Conservation (phyloP, 2,113 vertebrate genomes). For the Tachysurus fulvidraco region DNA sequence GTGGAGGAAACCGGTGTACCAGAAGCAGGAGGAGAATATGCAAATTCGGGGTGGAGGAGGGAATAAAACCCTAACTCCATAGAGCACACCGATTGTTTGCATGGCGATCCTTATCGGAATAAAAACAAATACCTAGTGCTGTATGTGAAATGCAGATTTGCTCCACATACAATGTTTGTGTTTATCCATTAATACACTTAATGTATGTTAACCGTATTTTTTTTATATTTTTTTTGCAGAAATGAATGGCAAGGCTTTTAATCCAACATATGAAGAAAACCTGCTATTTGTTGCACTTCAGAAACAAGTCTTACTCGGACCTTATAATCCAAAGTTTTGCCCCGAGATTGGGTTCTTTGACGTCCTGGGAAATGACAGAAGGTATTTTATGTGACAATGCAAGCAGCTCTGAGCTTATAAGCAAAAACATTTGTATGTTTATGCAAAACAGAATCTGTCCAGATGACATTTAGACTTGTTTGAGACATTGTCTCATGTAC, state of each 20-base stretch:
- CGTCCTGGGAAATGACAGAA: slow-evolving; percentile 93
- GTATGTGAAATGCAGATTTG: too few relatives aligned
- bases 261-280: slow-evolving; percentile 97
- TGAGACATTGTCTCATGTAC: not conserved
- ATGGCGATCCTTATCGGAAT: too few relatives aligned
- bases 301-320: slow-evolving; percentile 90
- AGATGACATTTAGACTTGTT: not conserved
- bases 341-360: slow-evolving; percentile 99
- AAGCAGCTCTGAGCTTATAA: not conserved
- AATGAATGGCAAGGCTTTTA: slow-evolving; percentile 98
- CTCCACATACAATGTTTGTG: not conserved
- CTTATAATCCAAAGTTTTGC: slow-evolving; percentile 89
- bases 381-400: slow-evolving; percentile 71
- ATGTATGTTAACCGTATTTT: not conserved
- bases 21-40: not conserved
- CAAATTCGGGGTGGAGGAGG: not conserved
- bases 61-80: not conserved
- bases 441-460: not conserved
- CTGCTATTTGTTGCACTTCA: slow-evolving; percentile 91
- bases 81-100: not conserved
- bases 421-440: not conserved
- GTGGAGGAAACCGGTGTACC: not conserved
- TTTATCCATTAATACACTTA: not conserved
- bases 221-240: slow-evolving; percentile 67
- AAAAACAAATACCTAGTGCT: too few relatives aligned